A percentile compares a stretch with the other conserved stretches of the same genome.
phyloP scores from a whole-genome alignment of 2,888 invertebrate genomes.

The Caenorhabditis imperialis region DNA sequence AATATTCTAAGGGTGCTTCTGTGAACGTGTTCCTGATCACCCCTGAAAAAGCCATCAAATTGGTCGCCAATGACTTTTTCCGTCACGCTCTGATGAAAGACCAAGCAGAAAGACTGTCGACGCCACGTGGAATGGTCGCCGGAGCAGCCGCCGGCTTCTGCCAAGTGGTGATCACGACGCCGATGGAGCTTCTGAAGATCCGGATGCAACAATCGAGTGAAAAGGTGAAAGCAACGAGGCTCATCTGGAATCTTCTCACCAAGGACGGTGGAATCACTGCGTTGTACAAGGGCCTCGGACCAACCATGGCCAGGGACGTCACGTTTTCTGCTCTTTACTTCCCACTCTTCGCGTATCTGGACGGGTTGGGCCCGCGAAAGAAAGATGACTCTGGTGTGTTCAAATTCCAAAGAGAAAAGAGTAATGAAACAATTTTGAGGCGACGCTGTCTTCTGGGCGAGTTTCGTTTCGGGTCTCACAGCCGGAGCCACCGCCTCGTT shows the following conservation, averaged over 20 bases:
- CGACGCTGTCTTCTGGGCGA: conserved; percentile 87
- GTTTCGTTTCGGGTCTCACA: conserved; percentile 81
- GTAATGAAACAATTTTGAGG: conserved; percentile 59
- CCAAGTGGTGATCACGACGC: conserved; percentile 96
- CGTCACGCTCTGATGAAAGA: conserved; percentile 84
- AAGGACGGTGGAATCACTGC: conserved; percentile 86
- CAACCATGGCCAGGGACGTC: conserved; percentile 85
- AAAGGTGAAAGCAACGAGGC: conserved; percentile 34
- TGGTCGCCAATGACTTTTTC: conserved; percentile 97
- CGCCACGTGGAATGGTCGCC: conserved; percentile 84
- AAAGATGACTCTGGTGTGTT: conserved; percentile 86
- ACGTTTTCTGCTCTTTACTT: conserved; percentile 85
- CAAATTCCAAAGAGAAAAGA: conserved; percentile 78
- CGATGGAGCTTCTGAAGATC: conserved; percentile 98
- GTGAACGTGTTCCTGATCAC: conserved; percentile 97
- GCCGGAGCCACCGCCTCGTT: conserved; percentile 92
- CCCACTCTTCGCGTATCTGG: conserved; percentile 95
- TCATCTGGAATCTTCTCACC: conserved; percentile 40
- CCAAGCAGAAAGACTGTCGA: conserved; percentile 51
- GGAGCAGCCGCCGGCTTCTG: conserved; percentile 95
- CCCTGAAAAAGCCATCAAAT: conserved; percentile 97
- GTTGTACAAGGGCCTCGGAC: conserved; percentile 91
- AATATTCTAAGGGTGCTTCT: conserved; percentile 79
- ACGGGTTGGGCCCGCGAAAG: conserved; percentile 80
- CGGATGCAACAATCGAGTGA: conserved; percentile 86